Conservation (phyloP, 2,797 vertebrate genomes). For the Takifugu ocellatus region DNA sequence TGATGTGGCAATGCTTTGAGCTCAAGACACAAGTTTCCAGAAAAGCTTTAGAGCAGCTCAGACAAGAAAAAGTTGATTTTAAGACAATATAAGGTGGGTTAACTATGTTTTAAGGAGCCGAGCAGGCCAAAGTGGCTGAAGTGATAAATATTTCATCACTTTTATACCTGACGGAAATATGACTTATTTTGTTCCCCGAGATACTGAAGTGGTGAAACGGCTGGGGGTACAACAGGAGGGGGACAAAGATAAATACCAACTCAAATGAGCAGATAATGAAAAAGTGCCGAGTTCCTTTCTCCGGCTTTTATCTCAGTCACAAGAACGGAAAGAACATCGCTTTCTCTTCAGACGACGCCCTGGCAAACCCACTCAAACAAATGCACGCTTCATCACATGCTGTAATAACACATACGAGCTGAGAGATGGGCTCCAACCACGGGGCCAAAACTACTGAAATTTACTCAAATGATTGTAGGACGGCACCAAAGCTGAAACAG, state of each 20-base stretch:
- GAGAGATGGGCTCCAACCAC: constrained; percentile 26
- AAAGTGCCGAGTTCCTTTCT: constrained; percentile 21
- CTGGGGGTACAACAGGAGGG: not conserved
- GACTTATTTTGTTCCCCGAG: not conserved
- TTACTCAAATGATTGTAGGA: constrained; percentile 40
- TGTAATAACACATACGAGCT: constrained; percentile 33
- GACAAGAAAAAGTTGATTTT: constrained; percentile 7
- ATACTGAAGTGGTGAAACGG: not conserved
- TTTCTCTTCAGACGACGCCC: constrained; percentile 27
- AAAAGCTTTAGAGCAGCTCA: constrained; percentile 2
- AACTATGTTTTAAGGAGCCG: not conserved
- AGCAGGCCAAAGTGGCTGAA: not conserved
- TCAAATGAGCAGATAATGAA: constrained; percentile 42
- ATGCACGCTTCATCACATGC: constrained; percentile 33
- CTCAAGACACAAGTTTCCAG: constrained; percentile 19
- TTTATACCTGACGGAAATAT: constrained; percentile 11
- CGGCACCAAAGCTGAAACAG: constrained; percentile 28
- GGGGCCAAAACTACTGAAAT: constrained; percentile 28
- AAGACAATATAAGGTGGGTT: not conserved
- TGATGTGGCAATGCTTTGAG: constrained; percentile 42
- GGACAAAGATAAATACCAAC: constrained; percentile 22
- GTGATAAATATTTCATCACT: constrained; percentile 22
- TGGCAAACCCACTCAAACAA: constrained; percentile 39
- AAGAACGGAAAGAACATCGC: not conserved
- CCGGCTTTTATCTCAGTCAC: constrained; percentile 22